A percentile compares a stretch with the other conserved stretches of the same genome.
Evolutionary conservation across 2,113 vertebrate species (phyloP).

Genomic region (Amphilophus citrinellus): DNA sequence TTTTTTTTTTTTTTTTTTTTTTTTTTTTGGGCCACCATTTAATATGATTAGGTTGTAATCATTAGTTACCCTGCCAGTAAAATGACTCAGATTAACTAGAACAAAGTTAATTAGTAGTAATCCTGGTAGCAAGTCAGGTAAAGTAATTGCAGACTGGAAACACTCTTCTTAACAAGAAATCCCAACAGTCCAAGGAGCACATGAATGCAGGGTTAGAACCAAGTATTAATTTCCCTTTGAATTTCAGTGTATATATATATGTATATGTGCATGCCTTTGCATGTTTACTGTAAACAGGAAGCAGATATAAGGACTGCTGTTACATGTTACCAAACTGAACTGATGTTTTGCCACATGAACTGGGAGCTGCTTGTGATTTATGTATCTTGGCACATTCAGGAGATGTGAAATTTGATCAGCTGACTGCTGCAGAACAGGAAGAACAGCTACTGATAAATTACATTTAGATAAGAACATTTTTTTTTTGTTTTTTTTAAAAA

Average conservation of each 20-base stretch:
- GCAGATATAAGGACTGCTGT: background rate
- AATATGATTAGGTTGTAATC: background rate
- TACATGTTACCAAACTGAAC: background rate
- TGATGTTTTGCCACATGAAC: conserved; percentile 32
- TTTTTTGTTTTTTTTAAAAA: background rate
- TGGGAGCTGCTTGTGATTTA: background rate
- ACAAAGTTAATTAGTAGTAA: background rate
- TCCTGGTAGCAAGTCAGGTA: fast-evolving
- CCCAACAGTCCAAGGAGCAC: background rate
- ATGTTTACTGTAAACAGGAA: background rate
- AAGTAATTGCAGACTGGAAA: background rate
- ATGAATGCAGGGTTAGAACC: background rate
- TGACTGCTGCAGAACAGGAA: background rate
- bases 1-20: fast-evolving
- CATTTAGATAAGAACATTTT: background rate
- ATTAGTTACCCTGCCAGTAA: fast-evolving
- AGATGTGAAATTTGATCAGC: background rate
- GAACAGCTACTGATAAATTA: background rate
- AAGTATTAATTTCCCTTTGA: background rate
- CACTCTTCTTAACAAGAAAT: background rate
- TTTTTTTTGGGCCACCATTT: background rate
- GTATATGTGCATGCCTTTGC: background rate
- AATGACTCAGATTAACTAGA: fast-evolving
- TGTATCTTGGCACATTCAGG: conserved; percentile 17
- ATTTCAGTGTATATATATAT: background rate